Evolutionary conservation across 2,888 invertebrate genomes (phyloP), one percentile per base, ranked within the genome.

Genomic region (Microchrysa polita): DNA sequence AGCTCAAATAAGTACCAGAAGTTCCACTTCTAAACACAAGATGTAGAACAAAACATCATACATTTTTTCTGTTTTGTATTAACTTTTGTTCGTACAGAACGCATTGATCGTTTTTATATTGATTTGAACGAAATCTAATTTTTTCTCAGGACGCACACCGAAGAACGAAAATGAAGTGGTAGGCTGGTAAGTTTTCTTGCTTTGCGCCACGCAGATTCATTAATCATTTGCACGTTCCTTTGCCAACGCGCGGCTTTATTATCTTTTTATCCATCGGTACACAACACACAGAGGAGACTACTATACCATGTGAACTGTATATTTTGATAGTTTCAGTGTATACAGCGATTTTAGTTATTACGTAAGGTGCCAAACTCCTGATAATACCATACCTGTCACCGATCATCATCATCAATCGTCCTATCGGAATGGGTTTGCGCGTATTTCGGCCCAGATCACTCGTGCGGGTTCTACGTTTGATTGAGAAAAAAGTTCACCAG

Each of bases 51-150:
- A 22, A 52, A 67, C n/a, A 52, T 53, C n/a, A 67, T 23, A 52
- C 67, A 59, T 59, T 59, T 59, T n/a, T 27, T 59, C 59, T 23
- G 23, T 27, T 48, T 53, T 52, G 53, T 14, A 27, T 34, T 34
- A 34, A 34, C 27, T 65, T 7, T 59, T 59, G 42, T 44, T 44
- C 42, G 69, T 57, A 69, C 34, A 57, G 40, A 69, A 40, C 18
- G 57, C 57, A 57, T 14, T 10, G 52, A 40, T 65, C 44, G 44
- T 48, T 65, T 65, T 44, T 61, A 16, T 57, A 18, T 57, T 16
- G 60, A 48, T 59, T 72, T 55, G 60, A n/a, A 52, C 63, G 63
- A 73, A 73, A 73, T 42, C 60, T 34, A 73, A 73, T 63, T 73
- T 69, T n/a, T 57, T 63, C 63, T 53, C 63, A 63, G 40, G 60